Evolutionary conservation across 1,140 invertebrate genomes (phyloP).

Genomic region (Drosophila triauraria): DNA sequence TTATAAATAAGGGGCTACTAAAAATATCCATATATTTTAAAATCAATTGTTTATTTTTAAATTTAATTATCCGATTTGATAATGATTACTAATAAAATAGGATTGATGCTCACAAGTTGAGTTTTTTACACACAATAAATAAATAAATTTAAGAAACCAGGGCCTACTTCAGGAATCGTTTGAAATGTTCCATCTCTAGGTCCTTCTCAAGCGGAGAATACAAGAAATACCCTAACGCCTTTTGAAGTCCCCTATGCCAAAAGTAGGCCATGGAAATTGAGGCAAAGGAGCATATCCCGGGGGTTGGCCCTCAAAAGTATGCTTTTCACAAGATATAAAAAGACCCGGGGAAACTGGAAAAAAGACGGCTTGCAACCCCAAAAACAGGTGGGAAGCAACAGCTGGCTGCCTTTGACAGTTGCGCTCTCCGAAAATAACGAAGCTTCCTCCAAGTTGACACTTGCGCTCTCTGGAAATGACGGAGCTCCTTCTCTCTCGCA

Average conservation of each 20-base stretch:
- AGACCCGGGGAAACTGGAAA: background rate
- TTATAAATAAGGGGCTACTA: no score
- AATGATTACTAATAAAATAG: background rate
- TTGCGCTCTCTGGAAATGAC: background rate
- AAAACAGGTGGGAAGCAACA: constrained; percentile 49
- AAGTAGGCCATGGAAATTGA: background rate
- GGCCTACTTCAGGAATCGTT: background rate
- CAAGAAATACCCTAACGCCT: background rate
- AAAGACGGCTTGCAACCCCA: constrained; percentile 15
- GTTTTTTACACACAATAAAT: background rate
- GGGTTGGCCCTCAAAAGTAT: background rate
- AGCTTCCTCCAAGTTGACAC: constrained; percentile 3
- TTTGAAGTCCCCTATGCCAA: background rate
- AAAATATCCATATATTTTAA: background rate
- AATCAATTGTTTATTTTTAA: background rate
- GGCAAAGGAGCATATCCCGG: background rate
- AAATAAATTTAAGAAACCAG: no score
- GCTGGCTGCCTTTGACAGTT: constrained; percentile 37
- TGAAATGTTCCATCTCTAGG: background rate
- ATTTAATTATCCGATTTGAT: no score
- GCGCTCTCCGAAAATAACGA: constrained; percentile 14
- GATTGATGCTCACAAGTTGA: background rate
- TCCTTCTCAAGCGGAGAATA: background rate
- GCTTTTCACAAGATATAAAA: background rate
- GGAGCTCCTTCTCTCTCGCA: background rate